phyloP scores from a whole-genome alignment of 1,140 invertebrate genomes.

The Drosophila tsacasi region DNA sequence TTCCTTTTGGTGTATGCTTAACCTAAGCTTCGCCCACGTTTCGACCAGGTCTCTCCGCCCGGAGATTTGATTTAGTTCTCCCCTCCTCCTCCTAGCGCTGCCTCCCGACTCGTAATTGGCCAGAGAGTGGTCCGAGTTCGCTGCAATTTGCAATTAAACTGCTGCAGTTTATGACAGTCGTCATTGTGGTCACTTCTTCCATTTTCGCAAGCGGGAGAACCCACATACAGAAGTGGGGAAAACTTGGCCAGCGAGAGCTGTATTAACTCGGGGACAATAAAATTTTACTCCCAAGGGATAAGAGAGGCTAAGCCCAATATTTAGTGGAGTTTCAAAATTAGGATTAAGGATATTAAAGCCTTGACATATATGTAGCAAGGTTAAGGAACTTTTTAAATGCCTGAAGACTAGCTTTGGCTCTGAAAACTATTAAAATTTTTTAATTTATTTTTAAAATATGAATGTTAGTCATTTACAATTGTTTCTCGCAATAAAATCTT shows the following conservation, averaged over 20 bases:
- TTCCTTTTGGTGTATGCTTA: neutral
- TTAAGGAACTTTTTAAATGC: too few relatives aligned
- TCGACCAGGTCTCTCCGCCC: neutral
- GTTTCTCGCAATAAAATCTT: too few relatives aligned
- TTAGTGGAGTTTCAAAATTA: neutral
- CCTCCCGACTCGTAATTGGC: slow-evolving; percentile 19
- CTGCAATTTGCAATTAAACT: slow-evolving; percentile 41
- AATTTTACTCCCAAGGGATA: neutral
- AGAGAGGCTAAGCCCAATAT: neutral
- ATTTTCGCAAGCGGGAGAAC: neutral
- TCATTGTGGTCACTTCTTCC: slow-evolving; percentile 9
- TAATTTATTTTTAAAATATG: too few relatives aligned
- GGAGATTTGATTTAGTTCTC: slow-evolving; percentile 26
- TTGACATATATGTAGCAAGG: too few relatives aligned
- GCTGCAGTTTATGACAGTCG: slow-evolving; percentile 28
- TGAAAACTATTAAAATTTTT: too few relatives aligned
- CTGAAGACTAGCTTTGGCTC: too few relatives aligned
- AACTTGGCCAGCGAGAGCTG: neutral
- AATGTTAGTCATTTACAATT: too few relatives aligned
- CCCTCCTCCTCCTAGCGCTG: neutral
- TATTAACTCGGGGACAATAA: slow-evolving; percentile 13
- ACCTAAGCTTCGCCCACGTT: too few relatives aligned
- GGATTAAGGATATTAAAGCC: neutral
- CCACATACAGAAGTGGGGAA: neutral
- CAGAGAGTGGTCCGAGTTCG: slow-evolving; percentile 6